A percentile compares a stretch with the other conserved stretches of the same genome.
These are phyloP conservation scores for Diachasma alloeum DNA, from an alignment of 1,140 invertebrate species.

Conservation along the genomic window DNA sequence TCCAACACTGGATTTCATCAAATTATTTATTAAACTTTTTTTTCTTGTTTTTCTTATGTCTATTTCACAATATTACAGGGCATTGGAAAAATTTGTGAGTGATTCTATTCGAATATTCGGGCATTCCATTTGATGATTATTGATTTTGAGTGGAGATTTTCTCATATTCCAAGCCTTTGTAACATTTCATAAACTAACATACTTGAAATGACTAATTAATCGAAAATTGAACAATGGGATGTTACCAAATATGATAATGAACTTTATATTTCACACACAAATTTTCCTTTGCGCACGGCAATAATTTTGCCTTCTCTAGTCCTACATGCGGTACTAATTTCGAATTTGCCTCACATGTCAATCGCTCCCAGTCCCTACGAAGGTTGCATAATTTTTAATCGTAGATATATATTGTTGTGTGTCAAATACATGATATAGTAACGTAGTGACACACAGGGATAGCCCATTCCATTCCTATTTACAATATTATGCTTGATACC, in stretches of 20 bases:
- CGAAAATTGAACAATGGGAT: too few species aligned
- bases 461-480: slow-evolving; percentile 3
- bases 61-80: slow-evolving; percentile 51
- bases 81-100: slow-evolving; percentile 28
- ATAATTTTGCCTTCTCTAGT: background rate
- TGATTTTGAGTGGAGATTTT: too few species aligned
- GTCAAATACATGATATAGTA: slow-evolving; percentile 41
- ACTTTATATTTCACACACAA: background rate
- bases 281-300: background rate
- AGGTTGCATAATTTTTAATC: slow-evolving; percentile 27
- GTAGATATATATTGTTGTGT: slow-evolving; percentile 35
- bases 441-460: slow-evolving; percentile 40
- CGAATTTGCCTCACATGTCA: background rate
- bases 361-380: slow-evolving; percentile 33
- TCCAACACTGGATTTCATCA: slow-evolving; percentile 36
- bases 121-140: too few species aligned
- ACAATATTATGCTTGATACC: too few species aligned
- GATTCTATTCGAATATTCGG: background rate
- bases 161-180: too few species aligned
- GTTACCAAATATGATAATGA: too few species aligned
- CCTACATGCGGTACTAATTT: slow-evolving; percentile 44
- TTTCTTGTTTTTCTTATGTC: slow-evolving; percentile 28
- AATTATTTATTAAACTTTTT: slow-evolving; percentile 55
- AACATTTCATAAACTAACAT: too few species aligned
- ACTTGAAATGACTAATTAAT: too few species aligned